A percentile compares a stretch with the other conserved stretches of the same genome.
These are phyloP conservation scores for Meteorus sp. DNA, from an alignment of 1,140 invertebrate species.

Conservation along the genomic window DNA sequence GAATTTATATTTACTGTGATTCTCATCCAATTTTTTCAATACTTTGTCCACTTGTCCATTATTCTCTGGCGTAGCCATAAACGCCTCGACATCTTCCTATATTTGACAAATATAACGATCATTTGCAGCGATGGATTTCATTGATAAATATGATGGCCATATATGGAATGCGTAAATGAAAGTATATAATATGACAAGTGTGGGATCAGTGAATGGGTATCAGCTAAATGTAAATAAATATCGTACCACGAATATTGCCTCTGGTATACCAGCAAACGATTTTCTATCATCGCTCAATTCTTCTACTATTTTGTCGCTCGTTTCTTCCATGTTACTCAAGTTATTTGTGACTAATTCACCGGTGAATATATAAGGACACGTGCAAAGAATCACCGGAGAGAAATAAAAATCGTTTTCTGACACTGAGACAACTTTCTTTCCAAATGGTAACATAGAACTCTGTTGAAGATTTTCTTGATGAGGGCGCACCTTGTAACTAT, in stretches of 20 bases:
- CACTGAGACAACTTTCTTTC: background rate
- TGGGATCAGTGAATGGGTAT: background rate
- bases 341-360: slow-evolving; percentile 15
- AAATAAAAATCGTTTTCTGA: slow-evolving; percentile 16
- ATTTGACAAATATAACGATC: slow-evolving; percentile 39
- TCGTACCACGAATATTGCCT: slow-evolving; percentile 76
- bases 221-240: slow-evolving; percentile 45
- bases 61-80: slow-evolving; percentile 83
- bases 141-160: slow-evolving; percentile 20
- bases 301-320: slow-evolving; percentile 41
- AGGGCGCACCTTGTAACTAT: too few relatives aligned
- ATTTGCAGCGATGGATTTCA: background rate
- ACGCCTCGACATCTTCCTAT: slow-evolving; percentile 94
- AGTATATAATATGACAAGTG: slow-evolving; percentile 22
- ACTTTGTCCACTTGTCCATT: slow-evolving; percentile 80
- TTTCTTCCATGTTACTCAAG: slow-evolving; percentile 42
- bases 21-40: slow-evolving; percentile 83
- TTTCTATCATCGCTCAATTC: slow-evolving; percentile 64
- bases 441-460: slow-evolving; percentile 10
- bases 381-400: slow-evolving; percentile 1
- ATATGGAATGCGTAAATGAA: background rate
- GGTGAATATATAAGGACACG: slow-evolving; percentile 10
- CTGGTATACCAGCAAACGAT: slow-evolving; percentile 78
- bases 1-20: slow-evolving; percentile 94
- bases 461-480: slow-evolving; percentile 3